A percentile compares a stretch with the other conserved stretches of the same genome.
Conservation (phyloP, 2,888 invertebrate genomes). For the Callosobruchus maculatus region DNA sequence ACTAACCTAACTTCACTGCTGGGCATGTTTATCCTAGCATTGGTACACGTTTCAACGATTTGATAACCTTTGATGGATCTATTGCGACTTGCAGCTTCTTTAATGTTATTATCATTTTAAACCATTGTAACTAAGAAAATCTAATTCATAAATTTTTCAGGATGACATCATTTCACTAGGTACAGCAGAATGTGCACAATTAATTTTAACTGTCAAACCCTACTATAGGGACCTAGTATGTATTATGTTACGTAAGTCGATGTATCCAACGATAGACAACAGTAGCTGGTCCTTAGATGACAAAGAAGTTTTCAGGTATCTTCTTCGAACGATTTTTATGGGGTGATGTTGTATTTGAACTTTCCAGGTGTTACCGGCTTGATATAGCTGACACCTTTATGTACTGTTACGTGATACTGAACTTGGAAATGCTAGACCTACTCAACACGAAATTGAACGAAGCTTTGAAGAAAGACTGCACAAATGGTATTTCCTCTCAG, state of each 20-base stretch:
- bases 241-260: slow-evolving; percentile 74
- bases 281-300: slow-evolving; percentile 70
- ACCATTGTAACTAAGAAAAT: neutral
- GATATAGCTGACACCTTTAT: slow-evolving; percentile 53
- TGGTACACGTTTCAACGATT: too few species aligned
- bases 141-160: slow-evolving; percentile 39
- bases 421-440: slow-evolving; percentile 67
- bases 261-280: slow-evolving; percentile 59
- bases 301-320: slow-evolving; percentile 65
- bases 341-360: neutral
- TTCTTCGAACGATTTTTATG: neutral
- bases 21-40: too few species aligned
- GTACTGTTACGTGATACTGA: slow-evolving; percentile 83
- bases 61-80: too few species aligned
- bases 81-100: too few species aligned
- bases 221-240: slow-evolving; percentile 76
- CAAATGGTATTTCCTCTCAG: slow-evolving; percentile 27
- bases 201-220: slow-evolving; percentile 63
- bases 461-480: slow-evolving; percentile 49
- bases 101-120: too few species aligned
- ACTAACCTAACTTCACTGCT: too few species aligned
- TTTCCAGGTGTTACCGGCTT: slow-evolving; percentile 55
- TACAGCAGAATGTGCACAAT: slow-evolving; percentile 47
- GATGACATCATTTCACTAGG: slow-evolving; percentile 60
- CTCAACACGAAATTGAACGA: slow-evolving; percentile 63